Conservation (phyloP, 2,797 vertebrate species). For the Buceros bicornis region DNA sequence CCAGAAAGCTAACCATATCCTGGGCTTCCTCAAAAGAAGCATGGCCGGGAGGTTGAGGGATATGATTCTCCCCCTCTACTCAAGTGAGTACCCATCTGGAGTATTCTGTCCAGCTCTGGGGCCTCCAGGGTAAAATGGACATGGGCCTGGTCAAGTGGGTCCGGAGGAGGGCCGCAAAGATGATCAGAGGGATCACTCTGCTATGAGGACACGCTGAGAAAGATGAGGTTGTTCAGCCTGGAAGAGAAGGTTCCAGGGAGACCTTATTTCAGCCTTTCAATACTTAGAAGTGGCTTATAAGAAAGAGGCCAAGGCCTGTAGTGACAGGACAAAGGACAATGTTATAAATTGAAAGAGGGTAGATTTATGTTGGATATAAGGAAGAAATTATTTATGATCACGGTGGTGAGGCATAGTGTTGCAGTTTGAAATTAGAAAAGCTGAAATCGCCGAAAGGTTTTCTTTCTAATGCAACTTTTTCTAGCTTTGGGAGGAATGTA, state of each 20-base stretch:
- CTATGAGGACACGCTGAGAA: background rate
- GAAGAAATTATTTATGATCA: background rate
- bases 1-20: background rate
- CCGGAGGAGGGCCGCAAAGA: background rate
- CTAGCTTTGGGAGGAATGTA: too few species aligned
- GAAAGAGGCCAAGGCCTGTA: background rate
- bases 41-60: rapidly evolving
- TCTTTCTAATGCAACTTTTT: too few species aligned
- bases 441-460: too few species aligned
- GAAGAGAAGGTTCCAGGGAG: background rate
- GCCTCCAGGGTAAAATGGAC: background rate
- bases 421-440: too few species aligned
- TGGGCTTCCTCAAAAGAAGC: background rate
- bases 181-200: background rate
- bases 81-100: background rate
- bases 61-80: background rate
- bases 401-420: background rate
- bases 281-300: background rate
- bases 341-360: background rate
- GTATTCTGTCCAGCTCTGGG: background rate
- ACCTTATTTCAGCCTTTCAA: background rate
- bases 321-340: background rate
- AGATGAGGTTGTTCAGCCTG: background rate
- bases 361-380: background rate
- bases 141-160: background rate